Base-by-base conservation (phyloP, 2,113 vertebrate genomes). In the Suricata suricatta region DNA sequence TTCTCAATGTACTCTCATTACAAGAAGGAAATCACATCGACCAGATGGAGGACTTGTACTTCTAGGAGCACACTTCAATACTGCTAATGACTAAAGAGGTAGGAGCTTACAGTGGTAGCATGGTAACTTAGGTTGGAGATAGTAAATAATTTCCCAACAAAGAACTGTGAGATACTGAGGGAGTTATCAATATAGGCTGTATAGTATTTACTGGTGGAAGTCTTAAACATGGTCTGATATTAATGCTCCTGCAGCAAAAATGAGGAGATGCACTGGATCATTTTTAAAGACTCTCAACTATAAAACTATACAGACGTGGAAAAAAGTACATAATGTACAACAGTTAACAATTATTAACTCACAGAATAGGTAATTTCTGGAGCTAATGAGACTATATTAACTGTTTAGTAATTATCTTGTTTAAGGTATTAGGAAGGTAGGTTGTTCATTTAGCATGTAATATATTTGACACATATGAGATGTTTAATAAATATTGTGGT, bases 1-100 rank as follows among this genome's bases (percentile, higher is more conserved):
- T 97, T 95, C 92, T 79, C 66, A 41, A 81, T 31, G 85, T 31
- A 85, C 52, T 93, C 89, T 90, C 41, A 95, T 88, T 96, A 92
- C 64, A 96, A 81, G 63, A 38, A 74, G 54, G 95, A 91, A 88
- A 68, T 94, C 60, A n/a, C 50, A 57, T 35, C 23, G 12, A 72
- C 87, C 90, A 82, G 25, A 83, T 19, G 85, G 74, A 96, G 25
- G 33, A 52, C 72, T 33, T 44, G 1, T 1, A 83, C 76, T 94
- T 95, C 96, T 91, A 91, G 87, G 95, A 93, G 93, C 44, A 74
- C 79, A 85, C 54, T 87, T 44, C n/a, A n/a, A 77, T 52, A 54
- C 90, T 54, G 44, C 29, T 90, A 77, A 72, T 31, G 66, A n/a
- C 25, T 25, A 68, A 54, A 68, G 47, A 85, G 79, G 21, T n/a